phyloP scores from a whole-genome alignment of 92 coral and sea anemone genomes.

The Parazoanthus swiftii region DNA sequence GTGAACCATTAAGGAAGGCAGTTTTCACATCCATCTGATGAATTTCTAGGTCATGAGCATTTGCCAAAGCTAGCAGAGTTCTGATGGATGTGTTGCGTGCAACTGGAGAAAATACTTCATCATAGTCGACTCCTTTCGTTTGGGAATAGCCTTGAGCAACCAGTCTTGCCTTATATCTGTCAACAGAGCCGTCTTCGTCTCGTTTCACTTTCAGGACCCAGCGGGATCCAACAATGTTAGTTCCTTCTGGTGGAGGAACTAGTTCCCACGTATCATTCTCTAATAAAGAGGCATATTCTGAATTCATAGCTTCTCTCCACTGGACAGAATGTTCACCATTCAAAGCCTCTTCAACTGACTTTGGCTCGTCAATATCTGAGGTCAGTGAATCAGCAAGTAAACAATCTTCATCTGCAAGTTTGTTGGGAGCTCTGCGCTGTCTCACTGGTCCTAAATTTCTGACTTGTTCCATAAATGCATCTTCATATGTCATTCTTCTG shows the following conservation, averaged over 20 bases:
- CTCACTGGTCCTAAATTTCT: slow-evolving; percentile 53
- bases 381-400: slow-evolving; percentile 47
- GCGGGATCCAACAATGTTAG: slow-evolving; percentile 52
- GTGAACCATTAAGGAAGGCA: slow-evolving; percentile 47
- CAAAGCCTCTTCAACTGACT: slow-evolving; percentile 63
- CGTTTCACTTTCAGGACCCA: slow-evolving; percentile 70
- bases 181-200: slow-evolving; percentile 57
- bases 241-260: slow-evolving; percentile 62
- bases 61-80: slow-evolving; percentile 58
- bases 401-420: slow-evolving; percentile 59
- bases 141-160: slow-evolving; percentile 74
- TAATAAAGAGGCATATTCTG: slow-evolving; percentile 54
- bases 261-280: slow-evolving; percentile 63
- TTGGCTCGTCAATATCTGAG: slow-evolving; percentile 68
- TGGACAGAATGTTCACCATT: slow-evolving; percentile 56
- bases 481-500: slow-evolving; percentile 55
- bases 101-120: slow-evolving; percentile 68
- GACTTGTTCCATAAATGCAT: slow-evolving; percentile 57
- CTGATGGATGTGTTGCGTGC: slow-evolving; percentile 58
- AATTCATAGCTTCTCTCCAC: slow-evolving; percentile 59
- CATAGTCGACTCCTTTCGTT: slow-evolving; percentile 63
- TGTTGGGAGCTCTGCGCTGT: slow-evolving; percentile 58
- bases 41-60: slow-evolving; percentile 60
- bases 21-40: slow-evolving; percentile 58
- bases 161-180: slow-evolving; percentile 59